phyloP scores from a whole-genome alignment of 2,113 vertebrate species.

The Phalacrocorax aristotelis region DNA sequence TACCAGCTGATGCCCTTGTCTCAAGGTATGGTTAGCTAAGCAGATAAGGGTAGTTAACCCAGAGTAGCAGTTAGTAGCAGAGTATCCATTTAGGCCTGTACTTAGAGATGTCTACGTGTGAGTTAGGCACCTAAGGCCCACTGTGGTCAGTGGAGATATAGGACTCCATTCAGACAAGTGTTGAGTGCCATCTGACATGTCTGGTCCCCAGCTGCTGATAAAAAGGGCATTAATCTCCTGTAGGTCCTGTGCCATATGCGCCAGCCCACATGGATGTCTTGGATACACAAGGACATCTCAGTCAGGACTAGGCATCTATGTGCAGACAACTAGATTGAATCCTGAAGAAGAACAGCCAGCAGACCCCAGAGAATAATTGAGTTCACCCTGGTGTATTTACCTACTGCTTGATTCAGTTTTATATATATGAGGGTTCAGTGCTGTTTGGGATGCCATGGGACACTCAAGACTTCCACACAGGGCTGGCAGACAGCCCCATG shows the following conservation, averaged over 20 bases:
- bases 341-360: neutral
- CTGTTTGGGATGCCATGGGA: neutral
- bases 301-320: neutral
- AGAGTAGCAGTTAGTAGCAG: neutral
- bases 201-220: neutral
- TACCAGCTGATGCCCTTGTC: neutral
- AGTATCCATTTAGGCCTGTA: neutral
- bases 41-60: neutral
- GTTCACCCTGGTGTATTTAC: neutral
- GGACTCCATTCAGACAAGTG: neutral
- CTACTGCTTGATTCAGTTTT: neutral
- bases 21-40: neutral
- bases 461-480: rapidly evolving
- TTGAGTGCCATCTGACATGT: neutral
- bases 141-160: neutral
- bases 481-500: neutral
- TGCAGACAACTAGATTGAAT: neutral
- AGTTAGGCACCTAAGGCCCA: neutral
- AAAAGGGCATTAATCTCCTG: neutral
- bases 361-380: neutral
- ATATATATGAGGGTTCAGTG: neutral
- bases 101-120: neutral
- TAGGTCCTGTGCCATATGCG: neutral
- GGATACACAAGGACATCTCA: neutral
- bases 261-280: neutral